Conservation (phyloP, 1,140 invertebrate genomes). For the Megalonaias nervosa region DNA sequence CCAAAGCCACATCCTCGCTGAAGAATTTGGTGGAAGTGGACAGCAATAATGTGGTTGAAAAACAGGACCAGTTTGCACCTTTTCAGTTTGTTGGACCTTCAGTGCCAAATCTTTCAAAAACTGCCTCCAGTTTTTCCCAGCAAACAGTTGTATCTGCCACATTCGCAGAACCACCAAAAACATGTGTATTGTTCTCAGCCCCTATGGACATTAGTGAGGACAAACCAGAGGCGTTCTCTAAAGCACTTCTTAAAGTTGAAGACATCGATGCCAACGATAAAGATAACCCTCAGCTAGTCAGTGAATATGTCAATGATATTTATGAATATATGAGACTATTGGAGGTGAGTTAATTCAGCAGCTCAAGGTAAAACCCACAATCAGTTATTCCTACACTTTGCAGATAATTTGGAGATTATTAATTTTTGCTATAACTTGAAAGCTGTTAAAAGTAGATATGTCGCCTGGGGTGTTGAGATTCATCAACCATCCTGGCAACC, state of each 20-base stretch:
- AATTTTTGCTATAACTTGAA: too few relatives aligned
- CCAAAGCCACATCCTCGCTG: constrained; percentile 42
- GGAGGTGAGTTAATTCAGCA: constrained; percentile 74
- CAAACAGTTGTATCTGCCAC: neutral
- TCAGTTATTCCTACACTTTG: too few relatives aligned
- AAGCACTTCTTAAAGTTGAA: constrained; percentile 63
- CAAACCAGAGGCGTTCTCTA: constrained; percentile 58
- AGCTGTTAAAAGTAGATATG: too few relatives aligned
- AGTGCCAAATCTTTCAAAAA: neutral
- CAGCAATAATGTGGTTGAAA: constrained; percentile 6
- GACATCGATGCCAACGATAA: constrained; percentile 85
- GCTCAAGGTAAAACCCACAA: too few relatives aligned
- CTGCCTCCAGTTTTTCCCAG: neutral
- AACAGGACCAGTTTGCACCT: constrained; percentile 12
- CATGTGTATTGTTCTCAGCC: constrained; percentile 12
- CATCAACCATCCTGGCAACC: too few relatives aligned
- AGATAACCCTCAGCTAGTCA: constrained; percentile 84
- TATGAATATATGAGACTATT: constrained; percentile 83
- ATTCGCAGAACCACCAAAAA: too few relatives aligned
- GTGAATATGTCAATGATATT: constrained; percentile 89
- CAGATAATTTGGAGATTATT: too few relatives aligned
- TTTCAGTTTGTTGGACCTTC: constrained; percentile 5
- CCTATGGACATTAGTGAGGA: constrained; percentile 64
- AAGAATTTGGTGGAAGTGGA: constrained; percentile 32
- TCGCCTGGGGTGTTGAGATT: too few relatives aligned